Evolutionary conservation across 2,888 invertebrate species (phyloP).

Genomic region (Drosophila monieri): DNA sequence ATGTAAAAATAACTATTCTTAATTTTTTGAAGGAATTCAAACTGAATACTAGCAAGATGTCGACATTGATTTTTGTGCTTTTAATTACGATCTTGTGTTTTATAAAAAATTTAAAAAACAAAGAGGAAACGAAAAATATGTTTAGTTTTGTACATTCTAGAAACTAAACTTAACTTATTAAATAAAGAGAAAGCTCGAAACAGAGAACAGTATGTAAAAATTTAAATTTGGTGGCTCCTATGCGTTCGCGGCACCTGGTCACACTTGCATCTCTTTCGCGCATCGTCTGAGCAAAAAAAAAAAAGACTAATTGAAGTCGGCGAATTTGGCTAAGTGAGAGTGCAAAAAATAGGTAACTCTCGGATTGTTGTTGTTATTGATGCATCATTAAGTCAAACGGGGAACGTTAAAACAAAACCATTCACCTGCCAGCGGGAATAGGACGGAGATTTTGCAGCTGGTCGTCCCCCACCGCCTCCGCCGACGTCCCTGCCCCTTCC

Average conservation of each 20-base stretch:
- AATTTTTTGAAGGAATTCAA: background rate
- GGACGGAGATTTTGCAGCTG: slow-evolving; percentile 21
- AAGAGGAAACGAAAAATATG: too few species aligned
- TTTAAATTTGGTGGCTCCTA: background rate
- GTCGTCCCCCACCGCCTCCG: slow-evolving; percentile 15
- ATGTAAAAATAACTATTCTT: background rate
- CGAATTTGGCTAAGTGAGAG: slow-evolving; percentile 8
- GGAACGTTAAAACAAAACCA: background rate
- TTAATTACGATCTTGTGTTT: background rate
- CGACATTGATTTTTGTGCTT: background rate
- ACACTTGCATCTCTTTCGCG: slow-evolving; percentile 6
- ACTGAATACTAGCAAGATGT: background rate
- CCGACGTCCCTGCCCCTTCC: slow-evolving; percentile 25
- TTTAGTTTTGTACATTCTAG: too few species aligned
- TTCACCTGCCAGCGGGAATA: background rate
- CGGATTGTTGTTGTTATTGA: slow-evolving; percentile 6
- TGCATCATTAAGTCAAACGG: background rate
- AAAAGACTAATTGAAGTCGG: slow-evolving; percentile 13
- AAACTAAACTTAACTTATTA: too few species aligned
- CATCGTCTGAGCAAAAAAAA: slow-evolving; percentile 14
- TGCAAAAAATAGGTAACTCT: slow-evolving; percentile 8
- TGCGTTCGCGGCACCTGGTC: background rate
- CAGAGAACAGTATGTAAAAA: background rate
- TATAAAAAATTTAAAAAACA: too few species aligned
- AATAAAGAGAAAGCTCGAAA: too few species aligned